These are phyloP conservation scores for Hemistola chrysoprasaria DNA, from an alignment of 2,888 invertebrate species.

Conservation along the genomic window DNA sequence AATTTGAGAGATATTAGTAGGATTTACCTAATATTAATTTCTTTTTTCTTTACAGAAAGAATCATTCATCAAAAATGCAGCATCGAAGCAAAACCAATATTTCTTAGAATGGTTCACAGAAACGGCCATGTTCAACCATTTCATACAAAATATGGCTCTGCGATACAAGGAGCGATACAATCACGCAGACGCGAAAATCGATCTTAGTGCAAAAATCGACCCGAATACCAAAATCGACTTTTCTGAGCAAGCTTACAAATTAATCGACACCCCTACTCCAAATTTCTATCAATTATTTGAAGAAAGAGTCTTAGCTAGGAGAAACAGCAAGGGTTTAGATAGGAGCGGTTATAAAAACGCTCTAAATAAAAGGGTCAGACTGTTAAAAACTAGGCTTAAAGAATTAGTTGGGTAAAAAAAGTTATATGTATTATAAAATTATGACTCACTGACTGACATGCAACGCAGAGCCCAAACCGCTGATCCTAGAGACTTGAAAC, in stretches of 20 bases:
- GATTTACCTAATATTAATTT: slow-evolving; percentile 6
- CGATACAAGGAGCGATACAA: slow-evolving; percentile 35
- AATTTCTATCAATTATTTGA: slow-evolving; percentile 71
- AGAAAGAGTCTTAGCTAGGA: slow-evolving; percentile 45
- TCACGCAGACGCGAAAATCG: slow-evolving; percentile 19
- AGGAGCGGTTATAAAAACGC: slow-evolving; percentile 67
- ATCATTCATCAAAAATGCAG: slow-evolving; percentile 84
- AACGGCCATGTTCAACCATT: slow-evolving; percentile 92
- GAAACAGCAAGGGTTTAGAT: slow-evolving; percentile 40
- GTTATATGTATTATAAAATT: no score
- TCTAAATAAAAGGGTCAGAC: slow-evolving; percentile 65
- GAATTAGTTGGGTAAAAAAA: slow-evolving; percentile 59
- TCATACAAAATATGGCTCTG: slow-evolving; percentile 81
- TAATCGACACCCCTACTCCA: slow-evolving; percentile 68
- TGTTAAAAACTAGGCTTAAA: slow-evolving; percentile 64
- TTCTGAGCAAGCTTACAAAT: slow-evolving; percentile 8
- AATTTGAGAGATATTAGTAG: no score
- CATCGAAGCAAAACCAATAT: slow-evolving; percentile 85
- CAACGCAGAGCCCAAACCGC: no score
- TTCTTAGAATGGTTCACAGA: slow-evolving; percentile 94
- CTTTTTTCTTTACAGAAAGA: slow-evolving; percentile 84
- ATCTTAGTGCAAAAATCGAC: slow-evolving; percentile 20
- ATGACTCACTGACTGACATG: no score
- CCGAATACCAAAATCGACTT: neutral
- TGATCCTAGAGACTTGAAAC: no score